Evolutionary conservation across 2,888 invertebrate genomes (phyloP).

Genomic region (Habroteleia sp.): DNA sequence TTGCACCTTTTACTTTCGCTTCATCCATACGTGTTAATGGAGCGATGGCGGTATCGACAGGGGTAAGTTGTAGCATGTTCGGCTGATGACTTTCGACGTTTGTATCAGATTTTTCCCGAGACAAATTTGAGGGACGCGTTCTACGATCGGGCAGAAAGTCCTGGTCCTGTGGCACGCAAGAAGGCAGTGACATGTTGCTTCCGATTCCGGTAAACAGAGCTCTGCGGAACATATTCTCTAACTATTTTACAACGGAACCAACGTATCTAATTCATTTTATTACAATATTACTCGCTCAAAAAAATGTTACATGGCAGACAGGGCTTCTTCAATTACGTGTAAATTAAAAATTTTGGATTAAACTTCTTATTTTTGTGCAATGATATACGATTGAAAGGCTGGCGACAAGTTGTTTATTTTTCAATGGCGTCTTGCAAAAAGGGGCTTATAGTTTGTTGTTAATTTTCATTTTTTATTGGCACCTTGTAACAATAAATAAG

Average conservation of each 20-base stretch:
- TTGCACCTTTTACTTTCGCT: constrained; percentile 48
- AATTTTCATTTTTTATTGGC: constrained; percentile 25
- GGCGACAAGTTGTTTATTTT: no score
- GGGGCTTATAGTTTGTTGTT: constrained; percentile 1
- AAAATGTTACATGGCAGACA: no score
- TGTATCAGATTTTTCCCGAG: constrained; percentile 48
- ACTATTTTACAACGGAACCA: background rate
- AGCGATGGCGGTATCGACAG: constrained; percentile 69
- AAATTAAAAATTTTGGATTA: no score
- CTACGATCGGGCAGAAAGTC: constrained; percentile 65
- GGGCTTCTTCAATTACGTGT: no score
- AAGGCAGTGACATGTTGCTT: constrained; percentile 77
- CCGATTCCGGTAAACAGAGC: constrained; percentile 75
- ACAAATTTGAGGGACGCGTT: constrained; percentile 25
- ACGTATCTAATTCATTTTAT: no score
- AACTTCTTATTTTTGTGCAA: no score
- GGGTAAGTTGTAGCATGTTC: constrained; percentile 73
- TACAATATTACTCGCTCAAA: no score
- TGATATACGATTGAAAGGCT: no score
- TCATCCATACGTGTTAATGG: constrained; percentile 69
- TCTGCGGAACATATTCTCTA: constrained; percentile 53
- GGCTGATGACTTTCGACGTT: constrained; percentile 60
- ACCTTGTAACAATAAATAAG: constrained; percentile 33
- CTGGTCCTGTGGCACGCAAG: constrained; percentile 74
- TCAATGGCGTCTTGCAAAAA: no score